Evolutionary conservation across 2,797 vertebrate genomes (phyloP).

Genomic region (Holocentrus rufus): DNA sequence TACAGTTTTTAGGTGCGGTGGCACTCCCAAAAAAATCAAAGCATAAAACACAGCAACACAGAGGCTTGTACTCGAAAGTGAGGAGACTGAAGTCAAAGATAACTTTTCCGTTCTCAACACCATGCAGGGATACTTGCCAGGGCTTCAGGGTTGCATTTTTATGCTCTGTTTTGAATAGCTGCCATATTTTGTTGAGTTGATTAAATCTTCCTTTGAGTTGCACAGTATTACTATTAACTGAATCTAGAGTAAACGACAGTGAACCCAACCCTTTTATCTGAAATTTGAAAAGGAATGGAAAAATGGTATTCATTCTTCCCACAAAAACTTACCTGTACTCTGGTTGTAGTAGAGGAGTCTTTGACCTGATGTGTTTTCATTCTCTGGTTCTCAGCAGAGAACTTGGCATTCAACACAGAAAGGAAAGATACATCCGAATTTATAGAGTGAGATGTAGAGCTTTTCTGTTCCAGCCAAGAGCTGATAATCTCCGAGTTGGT

Average conservation of each 20-base stretch:
- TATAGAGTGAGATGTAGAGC: slow-evolving; percentile 82
- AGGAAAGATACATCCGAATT: slow-evolving; percentile 84
- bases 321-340: slow-evolving; percentile 82
- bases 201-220: neutral
- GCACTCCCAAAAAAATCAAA: too few relatives aligned
- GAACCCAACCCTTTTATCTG: neutral
- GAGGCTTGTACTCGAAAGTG: too few relatives aligned
- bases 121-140: too few relatives aligned
- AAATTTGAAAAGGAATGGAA: neutral
- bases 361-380: slow-evolving; percentile 90
- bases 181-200: neutral
- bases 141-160: neutral
- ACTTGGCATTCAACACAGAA: slow-evolving; percentile 85
- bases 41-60: too few relatives aligned
- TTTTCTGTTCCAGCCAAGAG: slow-evolving; percentile 87
- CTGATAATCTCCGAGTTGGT: slow-evolving; percentile 89
- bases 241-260: neutral
- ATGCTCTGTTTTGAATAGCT: neutral
- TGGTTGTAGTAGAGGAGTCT: slow-evolving; percentile 82
- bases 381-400: slow-evolving; percentile 84
- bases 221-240: neutral
- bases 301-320: neutral
- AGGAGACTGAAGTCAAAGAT: too few relatives aligned
- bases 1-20: too few relatives aligned
- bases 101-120: too few relatives aligned